Conservation (phyloP, 2,888 invertebrate species). For the Parnassius apollo region DNA sequence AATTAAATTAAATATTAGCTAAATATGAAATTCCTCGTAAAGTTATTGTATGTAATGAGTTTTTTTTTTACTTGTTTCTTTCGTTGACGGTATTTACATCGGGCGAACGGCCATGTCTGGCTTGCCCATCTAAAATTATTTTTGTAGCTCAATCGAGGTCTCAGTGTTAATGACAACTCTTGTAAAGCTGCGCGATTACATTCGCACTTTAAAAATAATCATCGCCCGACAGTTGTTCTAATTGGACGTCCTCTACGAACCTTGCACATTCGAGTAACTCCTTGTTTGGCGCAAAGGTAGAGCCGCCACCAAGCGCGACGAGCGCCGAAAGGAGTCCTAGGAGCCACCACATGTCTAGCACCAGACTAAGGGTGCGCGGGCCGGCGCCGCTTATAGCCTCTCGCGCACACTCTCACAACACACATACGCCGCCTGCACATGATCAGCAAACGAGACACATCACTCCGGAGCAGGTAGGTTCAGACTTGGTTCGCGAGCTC, state of each 20-base stretch:
- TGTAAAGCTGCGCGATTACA: conserved; percentile 26
- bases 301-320: conserved; percentile 60
- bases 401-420: conserved; percentile 65
- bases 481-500: conserved; percentile 36
- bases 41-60: too few species aligned
- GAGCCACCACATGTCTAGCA: conserved; percentile 68
- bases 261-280: conserved; percentile 75
- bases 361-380: conserved; percentile 55
- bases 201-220: not conserved
- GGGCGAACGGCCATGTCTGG: conserved; percentile 39
- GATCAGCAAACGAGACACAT: conserved; percentile 63
- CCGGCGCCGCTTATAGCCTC: conserved; percentile 58
- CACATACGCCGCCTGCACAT: conserved; percentile 66
- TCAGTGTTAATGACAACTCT: conserved; percentile 43
- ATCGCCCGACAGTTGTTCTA: not conserved
- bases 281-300: conserved; percentile 64
- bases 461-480: conserved; percentile 43
- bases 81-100: conserved; percentile 8
- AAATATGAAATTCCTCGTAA: too few species aligned
- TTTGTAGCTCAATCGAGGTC: conserved; percentile 68
- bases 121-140: conserved; percentile 69
- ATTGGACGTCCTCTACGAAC: conserved; percentile 49
- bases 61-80: conserved; percentile 11
- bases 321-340: conserved; percentile 62
- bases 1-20: too few species aligned